These are phyloP conservation scores for Holcopasites calliopsidis DNA, from an alignment of 1,140 invertebrate genomes.

Conservation along the genomic window DNA sequence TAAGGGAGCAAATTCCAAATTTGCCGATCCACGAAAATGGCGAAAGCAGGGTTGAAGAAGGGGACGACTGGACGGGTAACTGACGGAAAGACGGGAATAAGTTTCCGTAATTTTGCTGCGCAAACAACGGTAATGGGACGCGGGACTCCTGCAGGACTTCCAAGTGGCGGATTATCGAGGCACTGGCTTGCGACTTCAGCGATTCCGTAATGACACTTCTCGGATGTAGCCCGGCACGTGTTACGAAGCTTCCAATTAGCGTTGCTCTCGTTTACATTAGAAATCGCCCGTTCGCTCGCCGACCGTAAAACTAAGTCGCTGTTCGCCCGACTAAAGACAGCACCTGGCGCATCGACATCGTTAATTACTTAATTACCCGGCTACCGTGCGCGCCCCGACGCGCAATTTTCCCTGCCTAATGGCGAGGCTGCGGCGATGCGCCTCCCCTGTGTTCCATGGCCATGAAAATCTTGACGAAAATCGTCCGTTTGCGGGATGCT, in stretches of 20 bases:
- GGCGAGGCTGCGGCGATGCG: neutral
- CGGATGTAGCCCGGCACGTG: constrained; percentile 44
- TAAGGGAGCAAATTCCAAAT: too few relatives aligned
- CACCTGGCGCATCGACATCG: constrained; percentile 49
- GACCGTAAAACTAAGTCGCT: constrained; percentile 59
- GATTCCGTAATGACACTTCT: constrained; percentile 55
- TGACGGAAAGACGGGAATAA: constrained; percentile 7
- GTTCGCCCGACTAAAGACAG: constrained; percentile 40
- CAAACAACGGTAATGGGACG: constrained; percentile 43
- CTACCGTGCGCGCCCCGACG: constrained; percentile 10
- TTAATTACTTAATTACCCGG: constrained; percentile 67
- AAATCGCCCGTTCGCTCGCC: constrained; percentile 51
- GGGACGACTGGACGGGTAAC: too few relatives aligned
- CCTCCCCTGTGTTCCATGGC: too few relatives aligned
- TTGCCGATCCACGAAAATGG: neutral
- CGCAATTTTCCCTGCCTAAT: constrained; percentile 37
- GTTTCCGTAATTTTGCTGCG: constrained; percentile 46
- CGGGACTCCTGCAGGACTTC: constrained; percentile 16
- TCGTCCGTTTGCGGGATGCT: too few relatives aligned
- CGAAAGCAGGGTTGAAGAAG: neutral
- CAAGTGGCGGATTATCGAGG: constrained; percentile 22
- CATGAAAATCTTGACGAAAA: neutral
- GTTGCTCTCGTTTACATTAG: constrained; percentile 55
- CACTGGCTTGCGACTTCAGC: constrained; percentile 51
- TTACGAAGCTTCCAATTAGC: constrained; percentile 58